A percentile compares a stretch with the other conserved stretches of the same genome.
Conservation (phyloP, 2,888 invertebrate species). For the Thecocarcelia acutangulata region DNA sequence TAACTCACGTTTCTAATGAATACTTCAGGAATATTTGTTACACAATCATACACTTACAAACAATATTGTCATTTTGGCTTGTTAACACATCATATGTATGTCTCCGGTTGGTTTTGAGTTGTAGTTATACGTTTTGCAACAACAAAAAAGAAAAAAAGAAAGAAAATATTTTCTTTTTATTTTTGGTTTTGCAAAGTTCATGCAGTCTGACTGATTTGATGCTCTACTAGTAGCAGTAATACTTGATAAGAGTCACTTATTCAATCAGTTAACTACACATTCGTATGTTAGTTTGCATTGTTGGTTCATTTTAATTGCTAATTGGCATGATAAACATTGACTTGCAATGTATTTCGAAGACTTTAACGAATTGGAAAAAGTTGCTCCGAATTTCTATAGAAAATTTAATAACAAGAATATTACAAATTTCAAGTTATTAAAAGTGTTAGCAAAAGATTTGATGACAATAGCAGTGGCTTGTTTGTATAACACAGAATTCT, state of each 20-base stretch:
- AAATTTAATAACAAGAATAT: background rate
- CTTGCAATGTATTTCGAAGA: constrained; percentile 69
- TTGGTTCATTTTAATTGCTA: constrained; percentile 80
- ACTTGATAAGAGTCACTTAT: constrained; percentile 36
- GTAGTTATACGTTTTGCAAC: constrained; percentile 18
- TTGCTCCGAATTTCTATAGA: background rate
- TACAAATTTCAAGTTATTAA: too few relatives aligned
- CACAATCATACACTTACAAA: constrained; percentile 10
- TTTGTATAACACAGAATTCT: background rate
- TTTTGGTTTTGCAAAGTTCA: constrained; percentile 30
- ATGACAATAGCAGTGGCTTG: too few relatives aligned
- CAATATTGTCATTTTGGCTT: constrained; percentile 59
- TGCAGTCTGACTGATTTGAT: constrained; percentile 28
- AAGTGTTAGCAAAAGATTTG: too few relatives aligned
- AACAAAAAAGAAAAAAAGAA: background rate
- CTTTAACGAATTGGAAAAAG: constrained; percentile 76
- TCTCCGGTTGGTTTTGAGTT: constrained; percentile 55
- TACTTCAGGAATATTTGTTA: constrained; percentile 44
- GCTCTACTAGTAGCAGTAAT: background rate
- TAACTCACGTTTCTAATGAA: constrained; percentile 49
- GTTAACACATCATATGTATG: constrained; percentile 60
- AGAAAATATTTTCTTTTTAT: background rate
- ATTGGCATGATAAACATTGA: constrained; percentile 80
- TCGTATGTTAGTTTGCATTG: constrained; percentile 34
- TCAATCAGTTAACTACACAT: constrained; percentile 60